phyloP scores from a whole-genome alignment of 2,888 invertebrate genomes.

The Pelosia muscerda region DNA sequence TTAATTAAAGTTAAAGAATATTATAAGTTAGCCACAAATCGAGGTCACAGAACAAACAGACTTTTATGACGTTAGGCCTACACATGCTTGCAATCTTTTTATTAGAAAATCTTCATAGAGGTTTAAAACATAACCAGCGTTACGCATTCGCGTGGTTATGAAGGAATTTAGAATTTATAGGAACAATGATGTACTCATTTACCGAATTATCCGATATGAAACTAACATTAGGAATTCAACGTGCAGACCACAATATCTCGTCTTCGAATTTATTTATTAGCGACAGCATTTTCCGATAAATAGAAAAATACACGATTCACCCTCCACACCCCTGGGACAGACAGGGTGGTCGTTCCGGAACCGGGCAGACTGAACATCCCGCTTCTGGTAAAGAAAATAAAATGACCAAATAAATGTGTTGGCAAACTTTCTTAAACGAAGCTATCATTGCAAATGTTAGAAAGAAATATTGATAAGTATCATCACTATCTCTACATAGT shows the following conservation, averaged over 20 bases:
- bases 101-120: too few species aligned
- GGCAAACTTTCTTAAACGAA: background rate
- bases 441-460: background rate
- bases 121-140: too few species aligned
- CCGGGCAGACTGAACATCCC: constrained; percentile 7
- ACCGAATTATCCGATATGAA: background rate
- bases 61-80: too few species aligned
- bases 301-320: constrained; percentile 15
- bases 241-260: background rate
- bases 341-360: constrained; percentile 9
- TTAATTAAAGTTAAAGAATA: too few species aligned
- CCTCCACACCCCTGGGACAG: constrained; percentile 8
- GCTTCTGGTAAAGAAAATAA: constrained; percentile 14
- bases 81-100: too few species aligned
- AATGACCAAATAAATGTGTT: constrained; percentile 15
- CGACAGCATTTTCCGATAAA: background rate
- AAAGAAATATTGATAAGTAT: background rate
- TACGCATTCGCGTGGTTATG: too few species aligned
- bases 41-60: too few species aligned
- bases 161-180: too few species aligned
- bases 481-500: too few species aligned
- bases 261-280: constrained; percentile 8
- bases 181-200: background rate
- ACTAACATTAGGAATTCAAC: constrained; percentile 5
- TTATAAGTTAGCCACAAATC: too few species aligned